These are phyloP conservation scores for Dicerorhinus sumatrensis DNA, from an alignment of 2,113 vertebrate species.

Conservation along the genomic window DNA sequence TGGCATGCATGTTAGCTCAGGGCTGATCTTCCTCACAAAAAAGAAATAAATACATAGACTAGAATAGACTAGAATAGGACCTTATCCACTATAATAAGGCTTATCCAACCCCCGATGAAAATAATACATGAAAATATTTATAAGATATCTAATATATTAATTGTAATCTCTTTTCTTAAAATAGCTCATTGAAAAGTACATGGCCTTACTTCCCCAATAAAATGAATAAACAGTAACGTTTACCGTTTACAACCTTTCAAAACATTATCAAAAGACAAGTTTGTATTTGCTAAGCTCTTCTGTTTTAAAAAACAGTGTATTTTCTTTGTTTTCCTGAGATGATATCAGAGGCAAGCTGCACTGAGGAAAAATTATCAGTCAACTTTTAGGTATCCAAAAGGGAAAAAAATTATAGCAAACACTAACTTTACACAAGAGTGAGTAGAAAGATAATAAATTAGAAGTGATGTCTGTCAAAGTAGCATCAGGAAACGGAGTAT, in stretches of 20 bases:
- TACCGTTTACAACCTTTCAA: slow-evolving; percentile 36
- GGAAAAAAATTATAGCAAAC: slow-evolving; percentile 59
- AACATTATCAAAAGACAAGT: slow-evolving; percentile 32
- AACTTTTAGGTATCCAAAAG: slow-evolving; percentile 59
- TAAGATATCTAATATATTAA: background rate
- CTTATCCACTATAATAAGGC: background rate
- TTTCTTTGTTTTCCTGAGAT: slow-evolving; percentile 27
- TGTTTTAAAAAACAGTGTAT: slow-evolving; percentile 42
- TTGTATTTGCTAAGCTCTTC: slow-evolving; percentile 5
- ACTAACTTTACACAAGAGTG: slow-evolving; percentile 67
- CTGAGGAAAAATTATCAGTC: slow-evolving; percentile 74
- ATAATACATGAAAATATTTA: slow-evolving; percentile 23
- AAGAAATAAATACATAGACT: too few species aligned
- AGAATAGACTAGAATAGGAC: background rate
- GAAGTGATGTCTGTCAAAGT: slow-evolving; percentile 78
- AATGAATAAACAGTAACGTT: slow-evolving; percentile 15
- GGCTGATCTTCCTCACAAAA: too few species aligned
- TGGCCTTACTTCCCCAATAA: background rate
- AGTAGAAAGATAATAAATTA: slow-evolving; percentile 70
- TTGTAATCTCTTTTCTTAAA: slow-evolving; percentile 58
- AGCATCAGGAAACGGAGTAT: slow-evolving; percentile 61
- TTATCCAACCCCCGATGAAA: slow-evolving; percentile 15
- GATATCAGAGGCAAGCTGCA: slow-evolving; percentile 44
- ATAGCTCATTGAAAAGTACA: slow-evolving; percentile 34
- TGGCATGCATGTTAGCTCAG: too few species aligned